Evolutionary conservation across 1,140 invertebrate genomes (phyloP).

Genomic region (Penaeus chinensis): DNA sequence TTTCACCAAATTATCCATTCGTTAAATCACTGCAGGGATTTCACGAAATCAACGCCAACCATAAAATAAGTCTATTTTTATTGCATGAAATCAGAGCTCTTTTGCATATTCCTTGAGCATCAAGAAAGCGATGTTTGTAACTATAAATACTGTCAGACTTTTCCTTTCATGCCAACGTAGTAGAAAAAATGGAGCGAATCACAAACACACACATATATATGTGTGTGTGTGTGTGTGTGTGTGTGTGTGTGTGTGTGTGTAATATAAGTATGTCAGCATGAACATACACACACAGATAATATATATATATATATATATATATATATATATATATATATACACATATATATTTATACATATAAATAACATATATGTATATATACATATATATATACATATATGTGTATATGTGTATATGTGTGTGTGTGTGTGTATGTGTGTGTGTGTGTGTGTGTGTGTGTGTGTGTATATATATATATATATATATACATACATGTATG

Average conservation of each 20-base stretch:
- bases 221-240: background rate
- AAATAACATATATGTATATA: background rate
- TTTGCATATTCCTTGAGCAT: no score
- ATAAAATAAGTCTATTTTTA: no score
- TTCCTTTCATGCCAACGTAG: no score
- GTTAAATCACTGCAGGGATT: no score
- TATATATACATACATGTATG: background rate
- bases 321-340: background rate
- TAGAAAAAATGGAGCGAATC: no score
- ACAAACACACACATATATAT: background rate
- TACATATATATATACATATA: slow-evolving; percentile 1
- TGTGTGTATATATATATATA: no score
- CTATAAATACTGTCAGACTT: no score
- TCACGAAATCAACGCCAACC: no score
- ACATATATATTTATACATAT: background rate
- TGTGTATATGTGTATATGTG: background rate
- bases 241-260: background rate
- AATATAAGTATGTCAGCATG: background rate
- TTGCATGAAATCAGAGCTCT: no score
- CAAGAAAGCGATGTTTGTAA: no score
- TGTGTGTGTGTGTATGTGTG: background rate
- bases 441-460: background rate
- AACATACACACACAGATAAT: background rate
- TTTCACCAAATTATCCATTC: no score
- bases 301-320: no score